Base-by-base conservation (phyloP, 2,797 vertebrate species). In the Champsocephalus gunnari region DNA sequence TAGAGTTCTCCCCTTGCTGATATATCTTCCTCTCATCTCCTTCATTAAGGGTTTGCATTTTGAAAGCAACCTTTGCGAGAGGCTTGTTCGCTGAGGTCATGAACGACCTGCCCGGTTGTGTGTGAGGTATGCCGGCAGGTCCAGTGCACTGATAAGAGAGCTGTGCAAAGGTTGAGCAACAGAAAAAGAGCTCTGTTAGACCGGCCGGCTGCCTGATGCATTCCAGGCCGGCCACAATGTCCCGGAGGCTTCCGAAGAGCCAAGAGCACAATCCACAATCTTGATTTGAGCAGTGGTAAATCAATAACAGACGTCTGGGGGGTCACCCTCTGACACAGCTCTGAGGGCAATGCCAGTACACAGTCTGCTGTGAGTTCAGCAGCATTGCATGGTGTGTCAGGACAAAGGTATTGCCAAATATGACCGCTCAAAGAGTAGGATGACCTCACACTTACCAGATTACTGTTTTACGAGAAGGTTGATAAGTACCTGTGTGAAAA, bases 141-240 rank as follows among this genome's bases (percentile, higher is more conserved):
- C 80, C 53, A 7, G 66, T 12, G 64, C 0, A 38, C 89, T 87
- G 88, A 92, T 88, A 87, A 79, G 24, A 61, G 47, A 75, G 51
- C 66, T 62, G 81, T 63, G 80, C 82, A 85, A 86, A 85, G 87
- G 87, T 93, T 90, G 81, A 83, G 88, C 81, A 87, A 90, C 73
- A 77, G 45, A 80, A 81, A 91, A 88, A 83, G 84, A 83, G 77
- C 81, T 61, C 70, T 69, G 68, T 88, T 88, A 69, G 82, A 43
- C 58, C 49, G 11, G 32, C 61, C 41, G 16, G 50, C 47, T 51
- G 66, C 38, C 45, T 53, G 50, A 41, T 66, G 80, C 78, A 87
- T 88, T 82, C 77, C 63, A 65, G 43, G 16, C 82, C 21, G 16
- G 38, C 73, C 66, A 68, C 82, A 87, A 90, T 86, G 87, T 77